phyloP scores from a whole-genome alignment of 2,888 invertebrate species.

The Cosmorhoe ocellata region DNA sequence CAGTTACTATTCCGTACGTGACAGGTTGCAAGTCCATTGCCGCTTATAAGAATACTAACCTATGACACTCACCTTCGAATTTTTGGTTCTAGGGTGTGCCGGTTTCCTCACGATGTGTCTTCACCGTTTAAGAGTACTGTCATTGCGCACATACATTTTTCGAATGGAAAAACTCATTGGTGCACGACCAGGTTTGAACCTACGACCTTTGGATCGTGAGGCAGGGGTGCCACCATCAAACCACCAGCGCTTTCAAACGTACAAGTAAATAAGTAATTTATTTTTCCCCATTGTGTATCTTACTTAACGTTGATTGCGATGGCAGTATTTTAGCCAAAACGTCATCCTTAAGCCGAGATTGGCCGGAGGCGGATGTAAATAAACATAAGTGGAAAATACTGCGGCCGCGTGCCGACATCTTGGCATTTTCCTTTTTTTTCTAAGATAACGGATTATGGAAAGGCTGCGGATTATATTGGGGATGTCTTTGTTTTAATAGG shows the following conservation, averaged over 20 bases:
- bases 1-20: too few species aligned
- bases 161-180: too few species aligned
- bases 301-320: conserved; percentile 10
- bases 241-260: conserved; percentile 1
- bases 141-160: too few species aligned
- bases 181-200: too few species aligned
- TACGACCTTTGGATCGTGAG: too few species aligned
- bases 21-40: too few species aligned
- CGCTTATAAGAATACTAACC: too few species aligned
- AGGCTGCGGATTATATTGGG: conserved; percentile 5
- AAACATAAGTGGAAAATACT: conserved; percentile 23
- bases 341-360: conserved; percentile 19
- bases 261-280: background rate
- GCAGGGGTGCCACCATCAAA: too few species aligned
- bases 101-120: too few species aligned
- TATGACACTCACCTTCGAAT: too few species aligned
- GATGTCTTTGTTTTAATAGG: conserved; percentile 3
- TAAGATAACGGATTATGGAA: conserved; percentile 9
- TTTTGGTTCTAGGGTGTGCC: too few species aligned
- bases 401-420: conserved; percentile 13
- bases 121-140: too few species aligned
- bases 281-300: background rate
- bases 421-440: conserved; percentile 10
- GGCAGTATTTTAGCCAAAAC: conserved; percentile 7
- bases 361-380: conserved; percentile 13